Conservation (phyloP, 2,797 vertebrate genomes). For the Pipistrellus nathusii region DNA sequence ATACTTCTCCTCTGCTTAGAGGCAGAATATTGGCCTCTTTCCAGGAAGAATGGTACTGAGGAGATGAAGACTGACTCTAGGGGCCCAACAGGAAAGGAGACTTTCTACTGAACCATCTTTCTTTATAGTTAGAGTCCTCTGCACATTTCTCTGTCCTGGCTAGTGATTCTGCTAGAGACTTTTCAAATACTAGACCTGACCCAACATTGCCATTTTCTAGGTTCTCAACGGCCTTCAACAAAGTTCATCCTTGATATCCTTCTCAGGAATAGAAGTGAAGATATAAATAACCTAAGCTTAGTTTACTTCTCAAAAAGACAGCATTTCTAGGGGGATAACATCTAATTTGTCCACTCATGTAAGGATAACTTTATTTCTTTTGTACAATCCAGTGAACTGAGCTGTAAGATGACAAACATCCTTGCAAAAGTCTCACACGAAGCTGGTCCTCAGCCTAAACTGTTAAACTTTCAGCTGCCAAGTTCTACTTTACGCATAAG, state of each 20-base stretch:
- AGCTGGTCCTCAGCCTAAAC: background rate
- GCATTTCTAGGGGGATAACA: background rate
- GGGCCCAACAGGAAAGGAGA: background rate
- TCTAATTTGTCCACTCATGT: conserved; percentile 30
- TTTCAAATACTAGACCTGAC: background rate
- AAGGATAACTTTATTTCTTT: background rate
- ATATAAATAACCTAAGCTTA: background rate
- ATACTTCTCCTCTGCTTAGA: background rate
- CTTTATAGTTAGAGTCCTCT: background rate
- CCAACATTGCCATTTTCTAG: background rate
- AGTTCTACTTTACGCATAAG: background rate
- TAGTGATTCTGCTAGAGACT: background rate
- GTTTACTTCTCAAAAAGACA: conserved; percentile 3
- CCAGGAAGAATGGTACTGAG: background rate
- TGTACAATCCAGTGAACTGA: background rate
- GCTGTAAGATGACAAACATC: background rate
- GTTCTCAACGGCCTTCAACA: background rate
- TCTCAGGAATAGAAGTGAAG: conserved; percentile 19
- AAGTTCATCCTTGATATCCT: background rate
- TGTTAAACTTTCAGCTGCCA: background rate
- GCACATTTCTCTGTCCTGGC: background rate
- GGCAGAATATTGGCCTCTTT: background rate
- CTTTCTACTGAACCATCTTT: background rate
- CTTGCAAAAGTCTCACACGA: background rate
- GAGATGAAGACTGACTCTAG: background rate